Conservation (phyloP, 92 coral and sea anemone species). For the Siderastrea radians region DNA sequence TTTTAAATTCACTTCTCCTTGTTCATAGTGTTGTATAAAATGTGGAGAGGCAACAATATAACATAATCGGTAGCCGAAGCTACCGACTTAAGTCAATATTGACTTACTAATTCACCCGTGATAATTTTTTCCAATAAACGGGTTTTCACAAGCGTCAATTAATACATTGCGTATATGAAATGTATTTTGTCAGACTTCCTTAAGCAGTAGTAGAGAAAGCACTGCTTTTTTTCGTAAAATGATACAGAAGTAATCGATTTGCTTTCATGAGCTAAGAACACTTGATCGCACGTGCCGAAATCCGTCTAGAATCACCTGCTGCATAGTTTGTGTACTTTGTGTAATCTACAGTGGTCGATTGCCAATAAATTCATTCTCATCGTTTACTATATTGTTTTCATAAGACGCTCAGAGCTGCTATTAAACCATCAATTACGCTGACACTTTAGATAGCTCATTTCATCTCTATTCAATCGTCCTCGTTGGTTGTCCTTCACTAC, state of each 20-base stretch:
- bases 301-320: conserved; percentile 54
- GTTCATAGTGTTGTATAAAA: neutral
- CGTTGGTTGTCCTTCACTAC: neutral
- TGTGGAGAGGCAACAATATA: neutral
- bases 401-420: conserved; percentile 32
- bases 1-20: neutral
- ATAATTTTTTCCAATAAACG: conserved; percentile 11
- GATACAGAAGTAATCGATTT: neutral
- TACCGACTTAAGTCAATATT: conserved; percentile 30
- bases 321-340: conserved; percentile 6
- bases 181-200: neutral
- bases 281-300: conserved; percentile 52
- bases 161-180: neutral
- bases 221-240: neutral
- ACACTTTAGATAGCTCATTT: conserved; percentile 32
- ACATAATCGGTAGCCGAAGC: conserved; percentile 3
- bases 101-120: conserved; percentile 24
- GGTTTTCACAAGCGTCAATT: conserved; percentile 12
- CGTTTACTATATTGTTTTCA: conserved; percentile 52
- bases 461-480: conserved; percentile 5
- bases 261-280: conserved; percentile 33
- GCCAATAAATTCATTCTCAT: conserved; percentile 49
- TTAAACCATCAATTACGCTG: conserved; percentile 60
- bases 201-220: neutral
- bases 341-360: conserved; percentile 47